A percentile compares a stretch with the other conserved stretches of the same genome.
Evolutionary conservation across 2,797 vertebrate genomes (phyloP).

Genomic region (Tenualosa thibaudeaui): DNA sequence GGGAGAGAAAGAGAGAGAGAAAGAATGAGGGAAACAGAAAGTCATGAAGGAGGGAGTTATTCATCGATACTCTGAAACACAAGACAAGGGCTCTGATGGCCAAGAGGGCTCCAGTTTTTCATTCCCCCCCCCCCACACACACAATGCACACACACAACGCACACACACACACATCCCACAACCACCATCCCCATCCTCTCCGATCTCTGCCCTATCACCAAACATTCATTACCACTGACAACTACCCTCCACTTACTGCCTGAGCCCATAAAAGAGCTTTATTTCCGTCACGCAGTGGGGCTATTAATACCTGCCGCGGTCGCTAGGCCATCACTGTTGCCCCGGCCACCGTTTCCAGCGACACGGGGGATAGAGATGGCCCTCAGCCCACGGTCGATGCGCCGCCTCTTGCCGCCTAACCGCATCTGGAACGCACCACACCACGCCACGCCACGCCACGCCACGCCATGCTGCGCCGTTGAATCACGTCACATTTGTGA

Average conservation of each 20-base stretch:
- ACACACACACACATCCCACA: not conserved
- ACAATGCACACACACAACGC: too few relatives aligned
- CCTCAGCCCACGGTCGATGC: not conserved
- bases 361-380: not conserved
- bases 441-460: not conserved
- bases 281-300: not conserved
- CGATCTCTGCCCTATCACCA: conserved; percentile 44
- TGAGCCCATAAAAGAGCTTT: not conserved
- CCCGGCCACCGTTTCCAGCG: not conserved
- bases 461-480: not conserved
- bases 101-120: conserved; percentile 40
- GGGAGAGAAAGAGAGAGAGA: conserved; percentile 53
- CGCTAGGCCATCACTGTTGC: not conserved
- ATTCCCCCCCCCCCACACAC: not conserved
- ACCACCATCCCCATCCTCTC: not conserved
- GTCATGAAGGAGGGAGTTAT: conserved; percentile 50
- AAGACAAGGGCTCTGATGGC: conserved; percentile 48
- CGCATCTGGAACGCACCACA: not conserved
- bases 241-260: conserved; percentile 25
- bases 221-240: conserved; percentile 49
- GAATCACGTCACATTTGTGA: not conserved
- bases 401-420: not conserved
- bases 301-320: not conserved
- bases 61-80: conserved; percentile 55
- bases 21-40: conserved; percentile 50